Evolutionary conservation across 2,797 vertebrate species (phyloP).

Genomic region (Danio choprae): DNA sequence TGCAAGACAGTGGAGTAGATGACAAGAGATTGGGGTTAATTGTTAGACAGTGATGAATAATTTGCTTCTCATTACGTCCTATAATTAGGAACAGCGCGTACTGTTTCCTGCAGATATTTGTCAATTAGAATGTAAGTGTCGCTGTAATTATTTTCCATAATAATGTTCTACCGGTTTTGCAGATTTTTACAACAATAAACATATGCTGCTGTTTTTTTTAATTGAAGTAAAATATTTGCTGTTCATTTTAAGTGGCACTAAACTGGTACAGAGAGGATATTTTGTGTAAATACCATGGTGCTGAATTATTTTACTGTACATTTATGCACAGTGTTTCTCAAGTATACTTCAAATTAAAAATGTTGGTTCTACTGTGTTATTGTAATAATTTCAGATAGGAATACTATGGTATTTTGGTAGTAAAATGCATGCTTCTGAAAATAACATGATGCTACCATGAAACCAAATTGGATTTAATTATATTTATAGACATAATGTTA

Average conservation of each 20-base stretch:
- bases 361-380: no score
- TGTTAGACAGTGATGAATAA: conserved; percentile 33
- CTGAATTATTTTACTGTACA: background rate
- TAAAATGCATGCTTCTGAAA: no score
- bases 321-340: background rate
- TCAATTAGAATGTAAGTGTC: conserved; percentile 20
- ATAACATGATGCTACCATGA: no score
- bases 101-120: conserved; percentile 33
- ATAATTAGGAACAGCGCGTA: conserved; percentile 1
- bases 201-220: background rate
- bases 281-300: background rate
- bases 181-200: background rate
- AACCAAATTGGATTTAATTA: no score
- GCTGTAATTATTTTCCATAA: conserved; percentile 6
- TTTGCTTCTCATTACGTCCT: conserved; percentile 23
- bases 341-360: background rate
- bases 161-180: background rate
- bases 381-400: no score
- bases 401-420: no score
- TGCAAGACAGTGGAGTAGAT: conserved; percentile 13
- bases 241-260: background rate
- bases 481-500: no score
- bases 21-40: conserved; percentile 30
- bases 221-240: background rate
- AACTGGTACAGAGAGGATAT: background rate